Evolutionary conservation across 2,888 invertebrate species (phyloP).

Genomic region (Epiblema foenella): DNA sequence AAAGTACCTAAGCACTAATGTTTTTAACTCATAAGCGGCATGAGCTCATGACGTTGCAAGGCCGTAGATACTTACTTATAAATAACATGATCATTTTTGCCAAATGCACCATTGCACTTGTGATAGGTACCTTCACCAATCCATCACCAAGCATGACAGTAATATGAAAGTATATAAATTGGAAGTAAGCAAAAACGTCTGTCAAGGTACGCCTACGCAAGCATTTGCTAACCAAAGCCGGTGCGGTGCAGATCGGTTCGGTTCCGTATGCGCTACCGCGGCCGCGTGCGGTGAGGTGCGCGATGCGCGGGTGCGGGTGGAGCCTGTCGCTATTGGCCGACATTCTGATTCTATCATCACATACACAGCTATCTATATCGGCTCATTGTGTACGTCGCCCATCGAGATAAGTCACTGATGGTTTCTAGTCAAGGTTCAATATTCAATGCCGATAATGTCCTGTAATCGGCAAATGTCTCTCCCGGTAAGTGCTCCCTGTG

Average conservation of each 20-base stretch:
- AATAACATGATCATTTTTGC: background rate
- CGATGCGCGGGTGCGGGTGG: conserved; percentile 44
- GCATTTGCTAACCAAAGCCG: conserved; percentile 51
- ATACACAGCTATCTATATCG: conserved; percentile 36
- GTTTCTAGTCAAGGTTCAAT: conserved; percentile 43
- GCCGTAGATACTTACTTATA: too few relatives aligned
- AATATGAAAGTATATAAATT: background rate
- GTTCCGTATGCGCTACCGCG: conserved; percentile 50
- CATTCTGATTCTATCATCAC: conserved; percentile 47
- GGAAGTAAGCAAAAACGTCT: conserved; percentile 1
- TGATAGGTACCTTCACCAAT: conserved; percentile 6
- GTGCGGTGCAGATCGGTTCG: conserved; percentile 52
- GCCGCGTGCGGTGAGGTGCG: conserved; percentile 12
- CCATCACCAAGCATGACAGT: conserved; percentile 25
- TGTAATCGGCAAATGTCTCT: conserved; percentile 41
- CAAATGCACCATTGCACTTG: background rate
- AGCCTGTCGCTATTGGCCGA: conserved; percentile 49
- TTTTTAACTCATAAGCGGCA: too few relatives aligned
- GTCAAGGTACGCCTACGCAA: conserved; percentile 34
- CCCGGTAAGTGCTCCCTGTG: conserved; percentile 40
- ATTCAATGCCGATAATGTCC: conserved; percentile 39
- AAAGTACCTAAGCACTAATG: too few relatives aligned
- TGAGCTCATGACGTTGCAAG: too few relatives aligned
- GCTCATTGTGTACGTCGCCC: conserved; percentile 35
- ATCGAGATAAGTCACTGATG: conserved; percentile 49